Conservation (phyloP, 1,140 invertebrate species). For the Araneus ventricosus region DNA sequence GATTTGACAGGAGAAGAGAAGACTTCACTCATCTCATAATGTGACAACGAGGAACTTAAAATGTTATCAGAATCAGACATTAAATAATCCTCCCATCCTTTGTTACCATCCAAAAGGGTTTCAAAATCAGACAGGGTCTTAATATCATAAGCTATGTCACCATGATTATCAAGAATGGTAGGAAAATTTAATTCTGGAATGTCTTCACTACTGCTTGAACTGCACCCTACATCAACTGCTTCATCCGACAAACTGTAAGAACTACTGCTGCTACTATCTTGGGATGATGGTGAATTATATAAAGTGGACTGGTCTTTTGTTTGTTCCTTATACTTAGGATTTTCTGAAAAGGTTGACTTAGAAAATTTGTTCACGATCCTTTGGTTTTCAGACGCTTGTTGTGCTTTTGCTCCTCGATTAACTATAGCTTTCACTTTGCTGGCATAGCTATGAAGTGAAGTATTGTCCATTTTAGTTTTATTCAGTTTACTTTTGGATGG, state of each 20-base stretch:
- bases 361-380: constrained; percentile 43
- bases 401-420: constrained; percentile 21
- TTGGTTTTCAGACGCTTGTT: constrained; percentile 37
- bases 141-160: constrained; percentile 33
- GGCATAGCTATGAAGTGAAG: constrained; percentile 63
- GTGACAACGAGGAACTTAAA: constrained; percentile 32
- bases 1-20: constrained; percentile 36
- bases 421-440: constrained; percentile 60
- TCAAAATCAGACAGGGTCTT: constrained; percentile 36
- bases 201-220: constrained; percentile 66
- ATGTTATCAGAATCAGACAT: constrained; percentile 5
- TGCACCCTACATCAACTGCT: constrained; percentile 47
- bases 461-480: constrained; percentile 46
- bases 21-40: not conserved
- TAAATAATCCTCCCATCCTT: constrained; percentile 46
- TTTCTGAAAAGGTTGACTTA: constrained; percentile 41
- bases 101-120: not conserved
- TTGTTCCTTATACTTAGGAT: constrained; percentile 1
- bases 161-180: constrained; percentile 22
- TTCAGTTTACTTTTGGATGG: constrained; percentile 55
- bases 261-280: constrained; percentile 18
- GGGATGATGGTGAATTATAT: constrained; percentile 12
- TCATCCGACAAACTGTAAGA: constrained; percentile 60
- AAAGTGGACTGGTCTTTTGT: constrained; percentile 32
- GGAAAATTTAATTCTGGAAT: constrained; percentile 65